phyloP scores from a whole-genome alignment of 2,113 vertebrate genomes.

The Upupa epops region DNA sequence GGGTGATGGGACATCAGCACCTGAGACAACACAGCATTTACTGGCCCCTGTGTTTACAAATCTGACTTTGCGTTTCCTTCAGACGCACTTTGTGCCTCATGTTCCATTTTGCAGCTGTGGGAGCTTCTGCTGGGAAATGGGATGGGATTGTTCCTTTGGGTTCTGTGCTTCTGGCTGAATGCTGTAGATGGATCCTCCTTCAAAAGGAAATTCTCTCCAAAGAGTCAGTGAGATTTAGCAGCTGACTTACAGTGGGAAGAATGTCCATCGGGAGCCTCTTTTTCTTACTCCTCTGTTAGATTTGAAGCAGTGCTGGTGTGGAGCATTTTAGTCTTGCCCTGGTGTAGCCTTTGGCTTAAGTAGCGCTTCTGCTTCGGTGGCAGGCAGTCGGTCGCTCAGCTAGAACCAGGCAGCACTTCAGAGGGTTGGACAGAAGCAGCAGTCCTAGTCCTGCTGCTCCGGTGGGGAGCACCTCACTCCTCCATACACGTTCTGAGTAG shows the following conservation, averaged over 20 bases:
- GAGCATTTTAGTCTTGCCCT: not conserved
- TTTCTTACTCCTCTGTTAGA: not conserved
- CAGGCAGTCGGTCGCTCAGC: not conserved
- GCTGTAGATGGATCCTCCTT: not conserved
- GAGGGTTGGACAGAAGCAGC: too few species aligned
- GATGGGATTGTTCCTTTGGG: constrained; percentile 19
- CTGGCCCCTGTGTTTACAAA: not conserved
- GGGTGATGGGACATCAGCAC: not conserved
- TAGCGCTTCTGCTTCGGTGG: not conserved
- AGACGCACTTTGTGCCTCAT: not conserved
- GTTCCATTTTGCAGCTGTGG: constrained; percentile 23
- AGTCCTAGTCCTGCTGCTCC: too few species aligned
- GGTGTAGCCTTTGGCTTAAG: not conserved
- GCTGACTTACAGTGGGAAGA: not conserved
- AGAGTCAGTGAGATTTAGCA: constrained; percentile 4
- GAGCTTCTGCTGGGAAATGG: not conserved
- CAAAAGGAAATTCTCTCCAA: constrained; percentile 37
- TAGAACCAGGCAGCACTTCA: too few species aligned
- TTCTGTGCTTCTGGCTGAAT: constrained; percentile 42
- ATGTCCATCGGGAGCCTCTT: not conserved
- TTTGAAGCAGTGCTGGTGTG: not conserved
- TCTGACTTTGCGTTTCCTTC: not conserved
- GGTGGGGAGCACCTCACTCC: too few species aligned
- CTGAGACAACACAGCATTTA: not conserved
- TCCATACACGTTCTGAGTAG: too few species aligned